Evolutionary conservation across 2,888 invertebrate genomes (phyloP).

Genomic region (Pollenia amentaria): DNA sequence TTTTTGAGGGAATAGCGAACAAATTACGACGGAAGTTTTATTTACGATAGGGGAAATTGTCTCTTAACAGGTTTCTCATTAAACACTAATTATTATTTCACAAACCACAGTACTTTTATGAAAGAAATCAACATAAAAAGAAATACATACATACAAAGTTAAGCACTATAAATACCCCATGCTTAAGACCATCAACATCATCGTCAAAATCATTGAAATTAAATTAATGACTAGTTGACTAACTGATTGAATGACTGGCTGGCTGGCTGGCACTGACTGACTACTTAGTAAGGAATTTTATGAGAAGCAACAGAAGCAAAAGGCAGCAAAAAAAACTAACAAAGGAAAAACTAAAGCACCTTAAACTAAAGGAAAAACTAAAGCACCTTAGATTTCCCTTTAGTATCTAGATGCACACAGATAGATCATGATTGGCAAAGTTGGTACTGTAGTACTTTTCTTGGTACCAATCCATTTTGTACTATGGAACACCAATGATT

Average conservation of each 20-base stretch:
- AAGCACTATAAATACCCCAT: slow-evolving; percentile 27
- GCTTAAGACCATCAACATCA: slow-evolving; percentile 29
- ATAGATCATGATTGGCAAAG: too few species aligned
- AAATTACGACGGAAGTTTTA: too few species aligned
- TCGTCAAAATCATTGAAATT: slow-evolving; percentile 38
- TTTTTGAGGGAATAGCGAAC: too few species aligned
- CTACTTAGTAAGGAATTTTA: slow-evolving; percentile 13
- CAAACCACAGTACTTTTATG: slow-evolving; percentile 46
- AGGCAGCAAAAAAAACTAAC: slow-evolving; percentile 41
- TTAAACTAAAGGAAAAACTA: slow-evolving; percentile 54
- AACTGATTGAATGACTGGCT: slow-evolving; percentile 48
- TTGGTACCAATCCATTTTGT: neutral
- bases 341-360: slow-evolving; percentile 9
- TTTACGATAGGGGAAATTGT: too few species aligned
- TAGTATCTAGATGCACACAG: neutral
- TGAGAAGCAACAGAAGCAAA: slow-evolving; percentile 10
- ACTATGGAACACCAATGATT: too few species aligned
- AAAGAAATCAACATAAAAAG: slow-evolving; percentile 19
- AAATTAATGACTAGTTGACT: slow-evolving; percentile 59
- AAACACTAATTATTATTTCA: too few species aligned
- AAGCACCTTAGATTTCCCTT: slow-evolving; percentile 54
- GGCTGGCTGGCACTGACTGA: slow-evolving; percentile 42
- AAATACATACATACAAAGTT: neutral
- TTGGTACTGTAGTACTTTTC: neutral
- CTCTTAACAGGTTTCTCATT: too few species aligned